Conservation (phyloP, 2,113 vertebrate species). For the Campylomormyrus tamandua region DNA sequence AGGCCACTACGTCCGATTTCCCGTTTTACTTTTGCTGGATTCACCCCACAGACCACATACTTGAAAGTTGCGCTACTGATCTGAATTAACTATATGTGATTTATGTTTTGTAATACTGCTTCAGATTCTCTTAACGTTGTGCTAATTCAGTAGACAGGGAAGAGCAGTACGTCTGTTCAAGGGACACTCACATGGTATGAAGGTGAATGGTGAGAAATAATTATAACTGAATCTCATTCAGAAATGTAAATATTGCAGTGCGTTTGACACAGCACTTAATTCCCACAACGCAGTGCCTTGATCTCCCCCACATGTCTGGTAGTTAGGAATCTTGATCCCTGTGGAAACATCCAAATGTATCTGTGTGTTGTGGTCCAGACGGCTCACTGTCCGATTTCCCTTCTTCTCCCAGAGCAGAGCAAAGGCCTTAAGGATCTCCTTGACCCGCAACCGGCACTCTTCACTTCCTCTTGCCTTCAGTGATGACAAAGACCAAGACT, state of each 20-base stretch:
- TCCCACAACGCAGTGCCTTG: neutral
- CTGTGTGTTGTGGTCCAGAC: neutral
- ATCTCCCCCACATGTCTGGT: neutral
- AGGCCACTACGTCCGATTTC: neutral
- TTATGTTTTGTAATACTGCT: neutral
- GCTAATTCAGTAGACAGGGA: neutral
- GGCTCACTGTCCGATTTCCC: neutral
- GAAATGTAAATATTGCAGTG: neutral
- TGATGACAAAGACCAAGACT: neutral
- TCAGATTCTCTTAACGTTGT: neutral
- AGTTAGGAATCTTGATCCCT: neutral
- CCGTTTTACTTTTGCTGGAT: slow-evolving; percentile 21
- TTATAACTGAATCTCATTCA: neutral
- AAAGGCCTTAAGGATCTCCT: neutral
- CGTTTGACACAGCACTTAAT: neutral
- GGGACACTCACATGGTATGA: neutral
- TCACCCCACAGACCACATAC: slow-evolving; percentile 19
- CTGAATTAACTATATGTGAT: neutral
- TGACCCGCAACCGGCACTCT: neutral
- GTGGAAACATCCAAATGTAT: neutral
- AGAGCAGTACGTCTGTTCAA: neutral
- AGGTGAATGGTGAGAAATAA: neutral
- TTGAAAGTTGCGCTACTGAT: neutral
- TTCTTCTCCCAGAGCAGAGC: neutral
- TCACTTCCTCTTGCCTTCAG: neutral